These are phyloP conservation scores for Protodeltote pygarga DNA, from an alignment of 2,888 invertebrate genomes.

Conservation along the genomic window DNA sequence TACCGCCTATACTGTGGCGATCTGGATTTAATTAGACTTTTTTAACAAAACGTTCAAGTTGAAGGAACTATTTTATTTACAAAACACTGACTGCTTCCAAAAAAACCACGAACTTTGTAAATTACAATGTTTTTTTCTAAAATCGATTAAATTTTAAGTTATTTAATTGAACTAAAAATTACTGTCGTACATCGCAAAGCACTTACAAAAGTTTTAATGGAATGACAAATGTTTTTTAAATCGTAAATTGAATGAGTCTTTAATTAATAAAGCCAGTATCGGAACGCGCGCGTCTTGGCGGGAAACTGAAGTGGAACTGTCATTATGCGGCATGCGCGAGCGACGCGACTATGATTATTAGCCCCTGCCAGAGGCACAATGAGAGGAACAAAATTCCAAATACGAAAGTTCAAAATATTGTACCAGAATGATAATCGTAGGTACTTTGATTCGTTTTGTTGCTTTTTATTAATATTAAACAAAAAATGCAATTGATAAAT, in stretches of 20 bases:
- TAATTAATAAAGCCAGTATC: constrained; percentile 36
- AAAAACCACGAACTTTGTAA: neutral
- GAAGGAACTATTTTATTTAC: neutral
- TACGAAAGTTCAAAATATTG: too few relatives aligned
- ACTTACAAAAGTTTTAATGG: constrained; percentile 17
- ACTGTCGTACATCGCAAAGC: constrained; percentile 12
- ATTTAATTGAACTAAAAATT: neutral
- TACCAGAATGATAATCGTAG: constrained; percentile 3
- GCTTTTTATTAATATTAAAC: constrained; percentile 3
- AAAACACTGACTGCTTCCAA: neutral
- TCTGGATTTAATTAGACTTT: constrained; percentile 20
- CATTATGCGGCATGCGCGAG: constrained; percentile 63
- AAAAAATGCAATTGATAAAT: too few relatives aligned
- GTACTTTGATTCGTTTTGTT: neutral
- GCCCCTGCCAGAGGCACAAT: constrained; percentile 56
- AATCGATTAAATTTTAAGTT: neutral
- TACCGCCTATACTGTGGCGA: constrained; percentile 36
- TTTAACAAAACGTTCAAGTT: neutral
- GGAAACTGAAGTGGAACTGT: constrained; percentile 66
- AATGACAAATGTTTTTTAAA: neutral
- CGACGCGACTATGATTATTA: constrained; percentile 56
- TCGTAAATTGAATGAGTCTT: constrained; percentile 4
- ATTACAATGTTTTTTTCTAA: too few relatives aligned
- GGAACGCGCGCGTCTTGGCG: constrained; percentile 61
- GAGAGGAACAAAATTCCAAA: constrained; percentile 43